Conservation (phyloP, 2,113 vertebrate species). For the Corythornis madagascariensis region DNA sequence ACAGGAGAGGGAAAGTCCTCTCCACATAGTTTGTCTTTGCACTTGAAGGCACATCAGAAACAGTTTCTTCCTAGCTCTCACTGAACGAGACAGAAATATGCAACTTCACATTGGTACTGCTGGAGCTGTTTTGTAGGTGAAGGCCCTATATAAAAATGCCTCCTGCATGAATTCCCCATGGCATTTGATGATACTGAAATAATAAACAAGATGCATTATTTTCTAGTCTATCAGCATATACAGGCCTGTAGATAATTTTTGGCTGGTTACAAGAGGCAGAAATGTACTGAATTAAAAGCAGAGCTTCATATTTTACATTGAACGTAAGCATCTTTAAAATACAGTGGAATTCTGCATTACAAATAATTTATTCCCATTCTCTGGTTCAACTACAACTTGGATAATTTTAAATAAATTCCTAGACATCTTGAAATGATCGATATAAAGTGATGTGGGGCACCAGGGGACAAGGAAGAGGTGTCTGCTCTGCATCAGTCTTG, state of each 20-base stretch:
- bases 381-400: not conserved
- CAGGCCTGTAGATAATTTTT: constrained; percentile 9
- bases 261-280: not conserved
- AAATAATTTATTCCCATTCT: not conserved
- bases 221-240: not conserved
- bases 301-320: not conserved
- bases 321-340: not conserved
- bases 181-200: not conserved
- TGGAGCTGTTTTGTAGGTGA: not conserved
- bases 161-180: not conserved
- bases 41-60: not conserved
- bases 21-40: not conserved
- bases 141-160: not conserved
- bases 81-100: not conserved
- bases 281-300: not conserved
- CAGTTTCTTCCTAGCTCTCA: not conserved
- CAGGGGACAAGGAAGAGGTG: not conserved
- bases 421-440: not conserved
- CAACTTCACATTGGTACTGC: not conserved
- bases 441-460: not conserved
- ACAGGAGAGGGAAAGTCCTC: not conserved
- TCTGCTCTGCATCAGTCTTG: not conserved
- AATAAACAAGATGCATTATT: not conserved
- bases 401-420: not conserved
- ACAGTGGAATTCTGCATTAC: not conserved